A percentile compares a stretch with the other conserved stretches of the same genome.
phyloP scores from a whole-genome alignment of 2,797 vertebrate species.

The Spondyliosoma cantharus region DNA sequence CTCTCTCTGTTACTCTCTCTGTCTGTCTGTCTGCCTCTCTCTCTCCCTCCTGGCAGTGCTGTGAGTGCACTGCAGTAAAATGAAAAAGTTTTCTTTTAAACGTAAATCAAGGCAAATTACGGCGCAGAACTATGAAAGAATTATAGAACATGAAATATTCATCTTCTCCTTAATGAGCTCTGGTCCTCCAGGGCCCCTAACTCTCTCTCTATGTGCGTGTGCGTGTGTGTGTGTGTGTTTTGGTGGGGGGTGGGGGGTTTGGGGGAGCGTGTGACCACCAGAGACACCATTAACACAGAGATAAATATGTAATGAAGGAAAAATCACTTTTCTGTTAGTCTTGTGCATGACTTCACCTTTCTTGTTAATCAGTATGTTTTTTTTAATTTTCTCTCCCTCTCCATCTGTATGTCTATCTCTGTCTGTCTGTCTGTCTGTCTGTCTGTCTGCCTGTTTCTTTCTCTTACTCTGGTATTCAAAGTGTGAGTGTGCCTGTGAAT shows the following conservation, averaged over 20 bases:
- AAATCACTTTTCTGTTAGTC: slow-evolving; percentile 82
- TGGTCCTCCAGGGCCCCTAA: slow-evolving; percentile 69
- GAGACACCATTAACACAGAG: slow-evolving; percentile 84
- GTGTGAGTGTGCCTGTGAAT: slow-evolving; percentile 46
- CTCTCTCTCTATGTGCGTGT: slow-evolving; percentile 24
- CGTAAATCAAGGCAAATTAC: slow-evolving; percentile 83
- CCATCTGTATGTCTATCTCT: slow-evolving; percentile 13
- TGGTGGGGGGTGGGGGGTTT: slow-evolving; percentile 6
- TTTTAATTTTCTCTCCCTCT: slow-evolving; percentile 38
- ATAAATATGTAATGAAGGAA: slow-evolving; percentile 86
- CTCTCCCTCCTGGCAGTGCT: slow-evolving; percentile 49
- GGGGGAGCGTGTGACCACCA: slow-evolving; percentile 62
- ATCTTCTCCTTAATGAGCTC: slow-evolving; percentile 84
- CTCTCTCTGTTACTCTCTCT: background rate
- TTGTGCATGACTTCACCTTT: slow-evolving; percentile 84
- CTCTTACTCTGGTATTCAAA: slow-evolving; percentile 22
- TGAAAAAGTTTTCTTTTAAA: slow-evolving; percentile 76
- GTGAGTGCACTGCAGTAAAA: slow-evolving; percentile 75
- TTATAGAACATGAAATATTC: slow-evolving; percentile 86
- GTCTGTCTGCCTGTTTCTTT: slow-evolving; percentile 34
- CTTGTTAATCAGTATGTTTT: slow-evolving; percentile 73
- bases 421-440: slow-evolving; percentile 22
- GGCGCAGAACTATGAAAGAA: slow-evolving; percentile 83
- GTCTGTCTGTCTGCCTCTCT: background rate
- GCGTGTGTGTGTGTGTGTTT: slow-evolving; percentile 7